A percentile compares a stretch with the other conserved stretches of the same genome.
Evolutionary conservation across 2,113 vertebrate genomes (phyloP).

Genomic region (Microtus oregoni): DNA sequence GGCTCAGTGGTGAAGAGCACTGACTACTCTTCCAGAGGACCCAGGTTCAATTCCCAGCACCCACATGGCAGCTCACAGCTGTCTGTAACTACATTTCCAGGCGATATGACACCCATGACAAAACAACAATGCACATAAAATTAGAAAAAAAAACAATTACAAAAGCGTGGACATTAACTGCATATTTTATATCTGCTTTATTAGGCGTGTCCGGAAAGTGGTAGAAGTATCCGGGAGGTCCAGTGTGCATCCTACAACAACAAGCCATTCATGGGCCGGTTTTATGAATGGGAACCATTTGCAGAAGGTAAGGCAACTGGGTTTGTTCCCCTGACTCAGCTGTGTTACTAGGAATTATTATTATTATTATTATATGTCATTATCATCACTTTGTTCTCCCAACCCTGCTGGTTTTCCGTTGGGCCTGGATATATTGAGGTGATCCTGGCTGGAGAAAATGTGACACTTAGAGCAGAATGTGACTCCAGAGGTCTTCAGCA

Average conservation of each 20-base stretch:
- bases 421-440: neutral
- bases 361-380: neutral
- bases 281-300: conserved; percentile 98
- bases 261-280: conserved; percentile 96
- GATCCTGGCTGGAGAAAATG: neutral
- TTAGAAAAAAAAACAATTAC: neutral
- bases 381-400: neutral
- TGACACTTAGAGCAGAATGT: neutral
- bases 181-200: neutral
- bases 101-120: too few relatives aligned
- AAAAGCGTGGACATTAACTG: neutral
- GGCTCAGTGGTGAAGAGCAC: too few relatives aligned
- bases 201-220: conserved; percentile 93
- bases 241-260: conserved; percentile 97
- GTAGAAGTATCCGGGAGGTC: conserved; percentile 92
- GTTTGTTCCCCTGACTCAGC: neutral
- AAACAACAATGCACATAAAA: too few relatives aligned
- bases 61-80: too few relatives aligned
- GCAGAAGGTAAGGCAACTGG: conserved; percentile 91
- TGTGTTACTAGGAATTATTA: conserved; percentile 9
- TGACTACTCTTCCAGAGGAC: too few relatives aligned
- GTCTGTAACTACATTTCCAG: too few relatives aligned
- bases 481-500: neutral
- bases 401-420: neutral
- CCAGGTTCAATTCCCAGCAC: too few relatives aligned